Base-by-base conservation (phyloP, 2,888 invertebrate genomes). In the Eurytoma adleriae region DNA sequence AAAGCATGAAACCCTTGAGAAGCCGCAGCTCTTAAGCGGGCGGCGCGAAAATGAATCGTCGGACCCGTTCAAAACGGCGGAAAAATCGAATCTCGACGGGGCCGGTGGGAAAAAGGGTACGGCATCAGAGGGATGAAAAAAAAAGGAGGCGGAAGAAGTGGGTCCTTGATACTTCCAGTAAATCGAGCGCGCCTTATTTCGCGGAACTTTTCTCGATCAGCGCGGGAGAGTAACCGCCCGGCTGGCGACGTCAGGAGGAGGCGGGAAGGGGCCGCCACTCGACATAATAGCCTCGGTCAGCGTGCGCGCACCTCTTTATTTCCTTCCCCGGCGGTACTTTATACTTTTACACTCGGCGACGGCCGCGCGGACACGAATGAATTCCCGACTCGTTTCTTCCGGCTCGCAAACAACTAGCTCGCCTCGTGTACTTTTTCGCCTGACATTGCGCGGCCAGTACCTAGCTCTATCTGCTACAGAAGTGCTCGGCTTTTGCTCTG, bases 281-380 rank as follows among this genome's bases (percentile, higher is more conserved):
- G 64, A 54, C 73, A 73, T 64, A 73, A 64, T 30, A 77, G 82
- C 83, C 79, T 82, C 79, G 78, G 78, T 78, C 79, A 73, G 75
- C 80, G 30, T 54, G 52, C 54, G 57, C 59, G 16, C 67, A 18
- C 50, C 24, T 48, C 48, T 71, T 20, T 61, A 61, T 59, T 48
- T 59, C 48, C 57, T 24, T 20, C 3, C 54, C 20, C n/a, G n/a
- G 14, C 54, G 18, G 52, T 54, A 56, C 24, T 68, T 68, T 54
- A 56, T 24, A 3, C 18, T 20, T 67, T 70, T 20, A 59, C 54
- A 59, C 70, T 40, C 20, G 62, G 18, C 40, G 57, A 40, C 59
- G 20, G 40, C 40, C 54, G 48, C 3, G 48, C 30, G 57, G 12
- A 40, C 70, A 16, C 66, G 56, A 56, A 56, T 69, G 24, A 56